A percentile compares a stretch with the other conserved stretches of the same genome.
Evolutionary conservation across 2,888 invertebrate species (phyloP).

Genomic region (Drosophila anceps): DNA sequence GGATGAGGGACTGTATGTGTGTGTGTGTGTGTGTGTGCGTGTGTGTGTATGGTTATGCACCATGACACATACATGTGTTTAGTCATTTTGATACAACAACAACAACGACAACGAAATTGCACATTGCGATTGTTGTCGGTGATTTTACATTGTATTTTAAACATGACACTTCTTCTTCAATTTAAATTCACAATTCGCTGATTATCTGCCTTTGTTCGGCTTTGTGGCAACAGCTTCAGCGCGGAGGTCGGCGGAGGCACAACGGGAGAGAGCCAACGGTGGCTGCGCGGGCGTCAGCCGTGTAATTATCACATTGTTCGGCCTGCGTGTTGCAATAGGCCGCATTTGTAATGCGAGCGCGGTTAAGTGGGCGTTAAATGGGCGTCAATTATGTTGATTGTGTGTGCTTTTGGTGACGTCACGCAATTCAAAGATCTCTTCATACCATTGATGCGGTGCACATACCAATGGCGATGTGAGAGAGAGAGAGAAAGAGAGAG

Average conservation of each 20-base stretch:
- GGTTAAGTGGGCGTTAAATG: slow-evolving; percentile 72
- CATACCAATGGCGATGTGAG: background rate
- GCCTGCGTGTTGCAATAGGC: slow-evolving; percentile 36
- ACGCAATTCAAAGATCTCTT: background rate
- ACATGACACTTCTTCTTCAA: slow-evolving; percentile 65
- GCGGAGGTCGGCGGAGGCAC: background rate
- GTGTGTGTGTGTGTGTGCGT: slow-evolving; percentile 9
- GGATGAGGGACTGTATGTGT: slow-evolving; percentile 15
- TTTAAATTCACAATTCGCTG: slow-evolving; percentile 53
- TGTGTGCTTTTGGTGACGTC: slow-evolving; percentile 16
- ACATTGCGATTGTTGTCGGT: slow-evolving; percentile 46
- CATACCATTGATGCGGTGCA: background rate
- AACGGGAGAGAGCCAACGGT: background rate
- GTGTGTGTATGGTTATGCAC: slow-evolving; percentile 23
- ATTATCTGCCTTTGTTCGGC: slow-evolving; percentile 51
- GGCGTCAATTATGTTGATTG: slow-evolving; percentile 46
- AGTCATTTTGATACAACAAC: slow-evolving; percentile 43
- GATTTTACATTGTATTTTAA: slow-evolving; percentile 39
- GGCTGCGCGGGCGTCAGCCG: slow-evolving; percentile 67
- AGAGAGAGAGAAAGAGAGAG: background rate
- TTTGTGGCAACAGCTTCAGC: background rate
- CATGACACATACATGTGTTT: slow-evolving; percentile 58
- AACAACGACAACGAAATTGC: slow-evolving; percentile 42
- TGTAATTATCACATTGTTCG: slow-evolving; percentile 75
- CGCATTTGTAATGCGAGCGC: slow-evolving; percentile 56